Percentiles rank a stretch among this genome's conserved stretches.
Conservation (phyloP, 2,797 vertebrate genomes). For the Triplophysa yarkandensis region DNA sequence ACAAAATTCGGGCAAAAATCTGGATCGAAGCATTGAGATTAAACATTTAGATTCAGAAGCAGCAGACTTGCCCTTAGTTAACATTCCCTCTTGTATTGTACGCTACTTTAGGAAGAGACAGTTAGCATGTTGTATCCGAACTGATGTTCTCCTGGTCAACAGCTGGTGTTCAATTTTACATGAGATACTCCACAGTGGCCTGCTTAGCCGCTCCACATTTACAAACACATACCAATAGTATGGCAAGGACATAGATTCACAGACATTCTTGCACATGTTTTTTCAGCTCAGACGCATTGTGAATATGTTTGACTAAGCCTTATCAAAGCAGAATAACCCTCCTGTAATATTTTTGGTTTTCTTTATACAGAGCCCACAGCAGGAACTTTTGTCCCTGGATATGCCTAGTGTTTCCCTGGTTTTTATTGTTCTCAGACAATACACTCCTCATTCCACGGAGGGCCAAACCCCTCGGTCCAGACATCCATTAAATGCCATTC, state of each 20-base stretch:
- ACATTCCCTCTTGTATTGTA: not conserved
- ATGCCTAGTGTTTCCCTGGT: not conserved
- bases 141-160: conserved; percentile 50
- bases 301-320: not conserved
- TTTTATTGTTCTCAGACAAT: conserved; percentile 9
- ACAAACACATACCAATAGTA: conserved; percentile 41
- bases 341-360: no score
- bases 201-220: conserved; percentile 49
- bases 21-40: not conserved
- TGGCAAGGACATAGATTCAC: conserved; percentile 13
- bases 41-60: not conserved
- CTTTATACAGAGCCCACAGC: not conserved
- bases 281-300: not conserved
- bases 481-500: conserved; percentile 51
- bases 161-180: conserved; percentile 62
- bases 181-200: conserved; percentile 46
- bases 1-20: not conserved
- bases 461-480: conserved; percentile 14
- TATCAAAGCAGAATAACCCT: not conserved
- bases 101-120: conserved; percentile 14
- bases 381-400: not conserved
- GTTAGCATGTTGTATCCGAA: conserved; percentile 16
- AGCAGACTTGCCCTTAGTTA: not conserved
- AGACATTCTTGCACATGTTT: not conserved
- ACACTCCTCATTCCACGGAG: conserved; percentile 7